Evolutionary conservation across 2,113 vertebrate genomes (phyloP).

Genomic region (Cettia cetti): DNA sequence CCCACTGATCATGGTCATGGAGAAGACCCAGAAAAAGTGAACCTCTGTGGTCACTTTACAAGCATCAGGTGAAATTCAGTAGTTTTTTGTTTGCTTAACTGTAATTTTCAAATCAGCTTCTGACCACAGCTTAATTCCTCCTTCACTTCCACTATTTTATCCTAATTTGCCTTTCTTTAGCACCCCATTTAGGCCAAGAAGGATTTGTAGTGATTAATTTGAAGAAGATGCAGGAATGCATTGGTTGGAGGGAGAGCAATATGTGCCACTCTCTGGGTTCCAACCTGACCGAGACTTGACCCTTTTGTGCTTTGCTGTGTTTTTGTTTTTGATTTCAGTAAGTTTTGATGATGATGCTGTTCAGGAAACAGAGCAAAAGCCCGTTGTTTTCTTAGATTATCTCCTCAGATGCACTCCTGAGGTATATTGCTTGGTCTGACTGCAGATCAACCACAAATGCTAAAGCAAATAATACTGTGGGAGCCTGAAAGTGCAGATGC

Average conservation of each 20-base stretch:
- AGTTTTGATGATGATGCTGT: slow-evolving; percentile 23
- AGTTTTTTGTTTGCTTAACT: neutral
- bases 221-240: neutral
- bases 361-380: slow-evolving; percentile 45
- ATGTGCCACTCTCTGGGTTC: neutral
- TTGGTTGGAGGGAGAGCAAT: neutral
- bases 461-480: slow-evolving; percentile 52
- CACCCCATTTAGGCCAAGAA: neutral
- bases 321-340: slow-evolving; percentile 36
- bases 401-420: slow-evolving; percentile 42
- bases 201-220: neutral
- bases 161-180: neutral
- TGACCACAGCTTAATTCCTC: neutral
- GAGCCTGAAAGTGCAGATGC: slow-evolving; percentile 48
- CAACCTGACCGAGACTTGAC: neutral
- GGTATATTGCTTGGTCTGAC: slow-evolving; percentile 23
- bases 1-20: neutral
- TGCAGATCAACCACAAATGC: slow-evolving; percentile 46
- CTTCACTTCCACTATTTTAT: neutral
- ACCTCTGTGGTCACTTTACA: neutral
- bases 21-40: neutral
- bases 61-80: neutral
- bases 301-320: neutral
- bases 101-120: neutral
- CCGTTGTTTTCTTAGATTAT: slow-evolving; percentile 41